Conservation (phyloP, 2,888 invertebrate genomes). For the Tachystola acroxantha region DNA sequence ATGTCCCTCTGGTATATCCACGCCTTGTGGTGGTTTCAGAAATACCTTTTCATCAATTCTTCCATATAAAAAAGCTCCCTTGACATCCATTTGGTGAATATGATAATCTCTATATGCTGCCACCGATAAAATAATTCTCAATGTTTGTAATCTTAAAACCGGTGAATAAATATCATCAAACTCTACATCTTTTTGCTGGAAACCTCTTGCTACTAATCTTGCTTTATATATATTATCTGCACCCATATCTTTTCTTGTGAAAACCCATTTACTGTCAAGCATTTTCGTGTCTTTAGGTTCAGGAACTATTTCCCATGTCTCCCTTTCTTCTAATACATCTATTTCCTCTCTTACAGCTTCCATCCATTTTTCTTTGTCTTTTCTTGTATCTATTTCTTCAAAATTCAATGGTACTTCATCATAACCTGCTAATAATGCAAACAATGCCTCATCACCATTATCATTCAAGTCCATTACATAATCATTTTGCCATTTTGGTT, state of each 20-base stretch:
- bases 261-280: slow-evolving; percentile 15
- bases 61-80: slow-evolving; percentile 18
- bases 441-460: slow-evolving; percentile 7
- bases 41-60: slow-evolving; percentile 16
- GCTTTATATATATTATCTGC: slow-evolving; percentile 12
- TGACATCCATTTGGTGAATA: slow-evolving; percentile 14
- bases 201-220: slow-evolving; percentile 14
- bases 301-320: slow-evolving; percentile 10
- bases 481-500: slow-evolving; percentile 11
- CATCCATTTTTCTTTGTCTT: slow-evolving; percentile 12
- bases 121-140: too few species aligned
- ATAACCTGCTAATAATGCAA: slow-evolving; percentile 2
- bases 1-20: slow-evolving; percentile 3
- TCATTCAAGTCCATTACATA: slow-evolving; percentile 7
- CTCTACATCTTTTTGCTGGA: too few species aligned
- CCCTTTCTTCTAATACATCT: too few species aligned
- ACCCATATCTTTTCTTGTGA: slow-evolving; percentile 10
- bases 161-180: too few species aligned
- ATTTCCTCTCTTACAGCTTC: slow-evolving; percentile 14
- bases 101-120: too few species aligned
- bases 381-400: slow-evolving; percentile 11
- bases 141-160: too few species aligned
- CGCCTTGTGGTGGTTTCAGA: slow-evolving; percentile 10
- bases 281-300: slow-evolving; percentile 9
- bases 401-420: slow-evolving; percentile 7